Percentiles rank a stretch among this genome's conserved stretches.
Conservation (phyloP, 2,113 vertebrate species). For the Cacatua alba region DNA sequence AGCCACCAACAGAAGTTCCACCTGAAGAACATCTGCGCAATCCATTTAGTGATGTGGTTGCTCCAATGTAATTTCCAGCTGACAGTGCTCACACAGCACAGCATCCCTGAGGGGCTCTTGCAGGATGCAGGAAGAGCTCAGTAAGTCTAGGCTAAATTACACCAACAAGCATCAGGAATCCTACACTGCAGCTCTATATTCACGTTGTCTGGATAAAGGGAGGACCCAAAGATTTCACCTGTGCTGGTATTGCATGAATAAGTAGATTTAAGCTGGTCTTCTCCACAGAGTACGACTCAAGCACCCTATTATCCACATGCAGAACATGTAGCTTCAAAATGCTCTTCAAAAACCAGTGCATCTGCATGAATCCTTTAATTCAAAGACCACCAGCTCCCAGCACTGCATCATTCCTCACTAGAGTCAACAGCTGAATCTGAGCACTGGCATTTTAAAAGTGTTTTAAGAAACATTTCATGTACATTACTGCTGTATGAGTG, state of each 20-base stretch:
- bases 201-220: neutral
- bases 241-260: neutral
- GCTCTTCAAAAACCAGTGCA: neutral
- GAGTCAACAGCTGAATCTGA: neutral
- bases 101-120: neutral
- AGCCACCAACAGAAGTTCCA: neutral
- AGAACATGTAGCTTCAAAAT: neutral
- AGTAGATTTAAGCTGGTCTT: neutral
- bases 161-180: neutral
- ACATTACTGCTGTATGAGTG: neutral
- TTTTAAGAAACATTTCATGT: neutral
- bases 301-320: rapidly evolving
- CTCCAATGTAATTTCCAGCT: neutral
- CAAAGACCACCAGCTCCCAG: neutral
- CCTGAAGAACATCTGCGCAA: neutral
- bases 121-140: neutral
- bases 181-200: neutral
- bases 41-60: neutral
- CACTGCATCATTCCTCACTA: neutral
- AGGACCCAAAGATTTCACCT: neutral
- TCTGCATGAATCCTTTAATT: neutral
- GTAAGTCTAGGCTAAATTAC: neutral
- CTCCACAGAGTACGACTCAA: neutral
- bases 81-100: neutral
- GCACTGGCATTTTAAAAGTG: neutral